These are phyloP conservation scores for Rallus limicola DNA, from an alignment of 2,113 vertebrate genomes.

Conservation along the genomic window DNA sequence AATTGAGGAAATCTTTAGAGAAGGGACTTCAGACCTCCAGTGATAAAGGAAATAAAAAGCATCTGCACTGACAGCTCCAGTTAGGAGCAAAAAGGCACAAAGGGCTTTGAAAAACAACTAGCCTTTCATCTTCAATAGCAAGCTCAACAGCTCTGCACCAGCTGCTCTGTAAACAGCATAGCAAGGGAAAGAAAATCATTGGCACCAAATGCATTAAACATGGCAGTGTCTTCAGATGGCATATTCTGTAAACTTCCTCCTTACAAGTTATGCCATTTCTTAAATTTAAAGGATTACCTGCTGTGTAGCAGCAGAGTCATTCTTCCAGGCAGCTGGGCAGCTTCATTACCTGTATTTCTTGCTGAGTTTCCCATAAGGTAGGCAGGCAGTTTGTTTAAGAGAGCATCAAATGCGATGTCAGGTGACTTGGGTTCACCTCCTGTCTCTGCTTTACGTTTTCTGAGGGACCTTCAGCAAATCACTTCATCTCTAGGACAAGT, in stretches of 20 bases:
- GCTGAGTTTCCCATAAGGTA: neutral
- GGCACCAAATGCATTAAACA: conserved; percentile 62
- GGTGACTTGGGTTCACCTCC: neutral
- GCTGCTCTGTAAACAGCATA: conserved; percentile 58
- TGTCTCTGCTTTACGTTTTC: neutral
- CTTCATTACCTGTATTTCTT: neutral
- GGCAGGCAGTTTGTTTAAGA: neutral
- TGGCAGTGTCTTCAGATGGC: conserved; percentile 36
- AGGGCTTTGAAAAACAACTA: conserved; percentile 66
- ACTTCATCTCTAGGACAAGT: neutral
- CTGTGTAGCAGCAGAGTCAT: neutral
- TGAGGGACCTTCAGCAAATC: neutral
- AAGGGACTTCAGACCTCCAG: conserved; percentile 53
- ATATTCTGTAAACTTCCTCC: conserved; percentile 31
- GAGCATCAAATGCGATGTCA: neutral
- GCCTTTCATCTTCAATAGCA: conserved; percentile 67
- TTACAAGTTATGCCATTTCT: conserved; percentile 37
- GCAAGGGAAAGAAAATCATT: conserved; percentile 48
- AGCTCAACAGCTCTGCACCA: conserved; percentile 58
- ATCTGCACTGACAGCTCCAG: conserved; percentile 61
- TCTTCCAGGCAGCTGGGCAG: neutral
- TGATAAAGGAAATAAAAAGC: conserved; percentile 61
- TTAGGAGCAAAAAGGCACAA: conserved; percentile 60
- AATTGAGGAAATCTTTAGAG: conserved; percentile 54
- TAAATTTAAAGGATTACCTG: conserved; percentile 40